Evolutionary conservation across 2,888 invertebrate genomes (phyloP), one percentile per base, ranked within the genome.

Genomic region (Ophion costatus): DNA sequence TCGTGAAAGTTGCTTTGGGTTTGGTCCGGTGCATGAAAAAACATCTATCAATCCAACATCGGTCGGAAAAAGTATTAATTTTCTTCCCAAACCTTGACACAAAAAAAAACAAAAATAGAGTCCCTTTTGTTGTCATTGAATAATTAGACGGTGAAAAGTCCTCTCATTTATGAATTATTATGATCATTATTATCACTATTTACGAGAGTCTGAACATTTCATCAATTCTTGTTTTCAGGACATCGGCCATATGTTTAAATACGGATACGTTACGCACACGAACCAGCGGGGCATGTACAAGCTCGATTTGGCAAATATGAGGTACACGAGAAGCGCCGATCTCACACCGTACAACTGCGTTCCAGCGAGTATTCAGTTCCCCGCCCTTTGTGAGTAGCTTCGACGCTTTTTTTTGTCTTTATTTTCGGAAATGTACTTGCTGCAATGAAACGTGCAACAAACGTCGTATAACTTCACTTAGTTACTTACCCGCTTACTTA

Each of bases 261-360:
- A 96, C 92, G 97, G 96, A 61, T 97, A 97, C 92, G 96, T 96
- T 64, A 96, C 96, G 61, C 97, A 97, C 92, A 95, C 95, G 79
- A 96, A 96, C 91, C 96, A 96, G 90, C 94, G 96, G 81, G 96
- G 96, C 24, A 94, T 97, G 90, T 96, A 96, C 93, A 97, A 97
- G 92, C 94, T 97, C 78, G 96, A 97, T 93, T 94, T 97, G 90
- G 95, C 95, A 69, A 96, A 96, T 91, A 95, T 97, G 95, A 94
- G 96, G 89, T 97, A 97, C 92, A 95, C 96, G 64, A 95, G 96
- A 89, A 96, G 96, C 75, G 95, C 97, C 11, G 97, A 97, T 93
- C 94, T 97, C 82, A 95, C 96, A 4, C 95, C 95, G 2, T 96
- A 96, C 94, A 96, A 96, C 92, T 97, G 97, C 92, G 96, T 96